phyloP scores from a whole-genome alignment of 2,888 invertebrate species.

The Lydus trimaculatus region DNA sequence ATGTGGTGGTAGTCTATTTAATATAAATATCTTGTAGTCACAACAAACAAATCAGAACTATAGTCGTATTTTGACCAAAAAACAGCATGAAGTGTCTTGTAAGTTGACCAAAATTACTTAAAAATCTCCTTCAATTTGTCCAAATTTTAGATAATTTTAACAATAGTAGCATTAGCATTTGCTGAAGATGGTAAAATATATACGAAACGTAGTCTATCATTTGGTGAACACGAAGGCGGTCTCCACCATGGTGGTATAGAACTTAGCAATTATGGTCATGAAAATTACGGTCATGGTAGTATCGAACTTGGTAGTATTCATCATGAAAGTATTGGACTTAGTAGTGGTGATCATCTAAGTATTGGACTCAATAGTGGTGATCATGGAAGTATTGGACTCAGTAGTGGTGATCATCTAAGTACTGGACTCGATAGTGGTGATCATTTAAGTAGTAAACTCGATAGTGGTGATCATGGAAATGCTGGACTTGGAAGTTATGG shows the following conservation, averaged over 20 bases:
- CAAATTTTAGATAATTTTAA: slow-evolving; percentile 19
- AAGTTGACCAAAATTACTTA: slow-evolving; percentile 16
- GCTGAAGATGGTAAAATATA: slow-evolving; percentile 38
- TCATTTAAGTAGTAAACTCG: slow-evolving; percentile 28
- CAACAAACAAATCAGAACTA: slow-evolving; percentile 20
- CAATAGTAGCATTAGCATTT: slow-evolving; percentile 16
- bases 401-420: slow-evolving; percentile 17
- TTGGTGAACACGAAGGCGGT: slow-evolving; percentile 33
- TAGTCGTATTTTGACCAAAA: slow-evolving; percentile 13
- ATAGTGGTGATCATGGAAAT: slow-evolving; percentile 19
- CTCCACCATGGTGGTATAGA: slow-evolving; percentile 22
- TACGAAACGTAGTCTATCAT: slow-evolving; percentile 40
- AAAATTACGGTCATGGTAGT: slow-evolving; percentile 27
- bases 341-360: slow-evolving; percentile 20
- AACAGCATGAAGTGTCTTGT: slow-evolving; percentile 39
- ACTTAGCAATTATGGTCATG: slow-evolving; percentile 28
- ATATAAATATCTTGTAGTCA: slow-evolving; percentile 32
- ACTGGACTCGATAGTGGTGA: slow-evolving; percentile 18
- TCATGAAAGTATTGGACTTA: slow-evolving; percentile 20
- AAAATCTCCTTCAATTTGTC: neutral
- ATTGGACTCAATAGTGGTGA: no score
- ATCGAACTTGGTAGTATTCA: slow-evolving; percentile 23
- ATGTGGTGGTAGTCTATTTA: slow-evolving; percentile 31
- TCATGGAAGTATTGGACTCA: slow-evolving; percentile 20
- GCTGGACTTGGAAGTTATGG: slow-evolving; percentile 18